Evolutionary conservation across 1,140 invertebrate species (phyloP).

Genomic region (Drosophila truncata): DNA sequence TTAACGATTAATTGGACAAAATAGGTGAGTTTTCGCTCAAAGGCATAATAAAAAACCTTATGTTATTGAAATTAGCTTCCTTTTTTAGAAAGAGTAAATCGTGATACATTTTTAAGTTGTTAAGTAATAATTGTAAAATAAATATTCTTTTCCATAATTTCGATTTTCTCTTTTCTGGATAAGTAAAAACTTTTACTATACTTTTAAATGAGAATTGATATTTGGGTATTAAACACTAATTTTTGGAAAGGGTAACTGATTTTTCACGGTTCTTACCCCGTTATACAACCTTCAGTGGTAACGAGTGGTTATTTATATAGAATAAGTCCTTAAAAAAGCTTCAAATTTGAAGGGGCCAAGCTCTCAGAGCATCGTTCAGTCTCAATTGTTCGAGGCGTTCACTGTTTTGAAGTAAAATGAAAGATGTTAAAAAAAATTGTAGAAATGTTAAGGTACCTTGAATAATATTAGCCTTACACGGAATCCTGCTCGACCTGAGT

Average conservation of each 20-base stretch:
- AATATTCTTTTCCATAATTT: neutral
- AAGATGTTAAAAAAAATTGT: neutral
- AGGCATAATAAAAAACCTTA: neutral
- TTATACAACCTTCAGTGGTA: neutral
- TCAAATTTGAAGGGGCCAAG: neutral
- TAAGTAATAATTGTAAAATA: neutral
- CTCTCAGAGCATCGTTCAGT: neutral
- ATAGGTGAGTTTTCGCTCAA: neutral
- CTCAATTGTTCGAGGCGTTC: neutral
- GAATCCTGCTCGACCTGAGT: slow-evolving; percentile 1
- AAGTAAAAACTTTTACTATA: neutral
- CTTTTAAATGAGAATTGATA: neutral
- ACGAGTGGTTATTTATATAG: neutral
- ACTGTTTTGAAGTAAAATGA: neutral
- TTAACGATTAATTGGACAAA: neutral
- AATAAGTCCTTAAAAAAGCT: neutral
- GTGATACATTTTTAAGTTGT: neutral
- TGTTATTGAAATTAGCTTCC: neutral
- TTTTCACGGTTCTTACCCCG: neutral
- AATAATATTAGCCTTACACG: neutral
- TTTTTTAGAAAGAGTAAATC: neutral
- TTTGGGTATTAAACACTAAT: neutral
- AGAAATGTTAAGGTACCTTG: neutral
- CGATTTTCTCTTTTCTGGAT: neutral
- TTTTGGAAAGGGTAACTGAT: neutral